Evolutionary conservation across 2,113 vertebrate species (phyloP), one percentile per base, ranked within the genome.

Genomic region (Pelvicachromis taeniatus): DNA sequence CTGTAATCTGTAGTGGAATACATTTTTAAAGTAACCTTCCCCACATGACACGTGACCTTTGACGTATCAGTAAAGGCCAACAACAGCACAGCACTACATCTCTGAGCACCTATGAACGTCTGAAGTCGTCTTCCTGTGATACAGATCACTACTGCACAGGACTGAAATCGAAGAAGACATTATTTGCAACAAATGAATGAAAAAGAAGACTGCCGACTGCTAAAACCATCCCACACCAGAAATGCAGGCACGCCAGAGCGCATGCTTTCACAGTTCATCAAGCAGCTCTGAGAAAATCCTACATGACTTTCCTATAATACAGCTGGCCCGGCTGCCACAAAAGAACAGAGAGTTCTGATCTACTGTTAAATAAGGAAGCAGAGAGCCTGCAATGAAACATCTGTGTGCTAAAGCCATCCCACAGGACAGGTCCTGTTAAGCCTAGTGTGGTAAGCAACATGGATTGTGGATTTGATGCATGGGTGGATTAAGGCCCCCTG

Each of bases 381-480:
- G 13, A 83, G 40, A 52, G 42, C 73, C 54, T 42, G 81, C 78
- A 65, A 54, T 82, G 45, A 84, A 86, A 59, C 85, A 87, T 79
- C 26, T 87, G 81, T 82, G 86, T 70, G 77, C 53, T 83, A 77
- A 81, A 83, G 59, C 75, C 83, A 53, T 84, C 88, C 86, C 83
- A 52, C 26, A 63, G 88, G 87, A 82, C 48, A 53, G 35, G 65
- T 84, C 61, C 81, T 31, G 55, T 61, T 87, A 85, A 86, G 86
- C 73, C 81, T 29, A 29, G 42, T 29, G 56, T 80, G 56, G 81
- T 86, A 56, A 86, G 83, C 83, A 83, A 83, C 78, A 68, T 73
- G 82, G 86, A 85, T 73, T 86, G 90, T 82, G 77, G 86, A 88
- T 91, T 90, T 91, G 79, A 88, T 86, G 84, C 81, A 80, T 61